Percentiles rank a stretch among this genome's conserved stretches.
Conservation (phyloP, 1,140 invertebrate genomes). For the Magallana gigas region DNA sequence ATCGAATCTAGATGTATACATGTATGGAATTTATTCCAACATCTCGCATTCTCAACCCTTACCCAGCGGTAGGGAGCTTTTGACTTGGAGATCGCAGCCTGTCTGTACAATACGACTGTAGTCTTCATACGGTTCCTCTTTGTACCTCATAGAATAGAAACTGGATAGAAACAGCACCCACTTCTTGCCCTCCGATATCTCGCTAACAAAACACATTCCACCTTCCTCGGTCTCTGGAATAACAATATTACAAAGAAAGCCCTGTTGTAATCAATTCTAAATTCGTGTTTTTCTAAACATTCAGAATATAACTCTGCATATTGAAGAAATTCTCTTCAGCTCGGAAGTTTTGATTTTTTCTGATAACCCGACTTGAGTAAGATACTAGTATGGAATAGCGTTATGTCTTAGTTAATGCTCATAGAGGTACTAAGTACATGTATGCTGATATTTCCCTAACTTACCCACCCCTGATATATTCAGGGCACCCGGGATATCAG, state of each 20-base stretch:
- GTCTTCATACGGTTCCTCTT: neutral
- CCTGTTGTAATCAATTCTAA: too few relatives aligned
- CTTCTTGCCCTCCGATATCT: neutral
- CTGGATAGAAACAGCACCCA: neutral
- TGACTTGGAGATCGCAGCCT: neutral
- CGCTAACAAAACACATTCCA: constrained; percentile 2
- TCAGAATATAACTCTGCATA: too few relatives aligned
- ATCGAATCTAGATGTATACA: too few relatives aligned
- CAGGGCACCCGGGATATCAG: neutral
- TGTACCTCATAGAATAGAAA: constrained; percentile 16
- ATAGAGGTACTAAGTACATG: too few relatives aligned
- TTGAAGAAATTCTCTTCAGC: too few relatives aligned
- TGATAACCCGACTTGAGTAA: too few relatives aligned
- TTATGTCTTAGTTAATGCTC: too few relatives aligned
- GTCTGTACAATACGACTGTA: neutral
- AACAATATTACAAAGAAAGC: neutral
- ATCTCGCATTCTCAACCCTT: neutral
- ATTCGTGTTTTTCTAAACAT: too few relatives aligned
- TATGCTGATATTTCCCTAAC: neutral
- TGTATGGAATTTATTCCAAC: too few relatives aligned
- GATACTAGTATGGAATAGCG: too few relatives aligned
- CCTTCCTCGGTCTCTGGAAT: neutral
- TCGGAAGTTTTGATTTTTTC: too few relatives aligned
- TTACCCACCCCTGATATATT: constrained; percentile 9
- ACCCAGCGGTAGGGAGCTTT: neutral